phyloP scores from a whole-genome alignment of 2,888 invertebrate species.

The Drosophila birchii region DNA sequence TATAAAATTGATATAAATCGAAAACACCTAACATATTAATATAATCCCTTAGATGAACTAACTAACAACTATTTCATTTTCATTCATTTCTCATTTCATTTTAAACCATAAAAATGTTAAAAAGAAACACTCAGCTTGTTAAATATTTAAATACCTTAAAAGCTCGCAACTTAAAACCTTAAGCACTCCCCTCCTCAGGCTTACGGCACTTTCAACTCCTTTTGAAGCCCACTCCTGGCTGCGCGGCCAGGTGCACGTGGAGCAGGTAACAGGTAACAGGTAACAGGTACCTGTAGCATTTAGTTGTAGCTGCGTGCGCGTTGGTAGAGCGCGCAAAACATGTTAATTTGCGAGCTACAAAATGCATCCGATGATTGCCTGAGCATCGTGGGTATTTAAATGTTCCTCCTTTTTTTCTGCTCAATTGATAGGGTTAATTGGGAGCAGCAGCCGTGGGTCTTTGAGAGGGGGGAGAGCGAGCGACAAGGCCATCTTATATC shows the following conservation, averaged over 20 bases:
- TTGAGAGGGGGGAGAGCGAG: neutral
- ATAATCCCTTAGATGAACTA: no score
- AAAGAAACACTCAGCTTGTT: neutral
- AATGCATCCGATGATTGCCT: conserved; percentile 27
- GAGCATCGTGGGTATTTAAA: conserved; percentile 12
- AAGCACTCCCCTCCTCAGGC: neutral
- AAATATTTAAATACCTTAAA: neutral
- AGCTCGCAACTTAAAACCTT: neutral
- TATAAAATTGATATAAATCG: no score
- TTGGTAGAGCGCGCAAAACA: conserved; percentile 21
- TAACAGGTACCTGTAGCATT: conserved; percentile 4
- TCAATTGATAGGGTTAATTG: conserved; percentile 37
- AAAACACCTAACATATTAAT: no score
- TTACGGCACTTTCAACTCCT: conserved; percentile 4
- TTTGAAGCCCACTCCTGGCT: conserved; percentile 21
- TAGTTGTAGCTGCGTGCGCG: conserved; percentile 21
- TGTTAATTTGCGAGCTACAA: conserved; percentile 27
- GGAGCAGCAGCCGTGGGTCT: neutral
- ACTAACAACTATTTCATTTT: no score
- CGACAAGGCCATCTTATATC: conserved; percentile 11
- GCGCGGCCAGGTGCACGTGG: neutral
- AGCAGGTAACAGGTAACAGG: conserved; percentile 12
- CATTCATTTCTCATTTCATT: no score
- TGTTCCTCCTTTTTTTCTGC: neutral
- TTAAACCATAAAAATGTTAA: neutral